phyloP scores from a whole-genome alignment of 2,113 vertebrate species.

The Istiophorus platypterus region DNA sequence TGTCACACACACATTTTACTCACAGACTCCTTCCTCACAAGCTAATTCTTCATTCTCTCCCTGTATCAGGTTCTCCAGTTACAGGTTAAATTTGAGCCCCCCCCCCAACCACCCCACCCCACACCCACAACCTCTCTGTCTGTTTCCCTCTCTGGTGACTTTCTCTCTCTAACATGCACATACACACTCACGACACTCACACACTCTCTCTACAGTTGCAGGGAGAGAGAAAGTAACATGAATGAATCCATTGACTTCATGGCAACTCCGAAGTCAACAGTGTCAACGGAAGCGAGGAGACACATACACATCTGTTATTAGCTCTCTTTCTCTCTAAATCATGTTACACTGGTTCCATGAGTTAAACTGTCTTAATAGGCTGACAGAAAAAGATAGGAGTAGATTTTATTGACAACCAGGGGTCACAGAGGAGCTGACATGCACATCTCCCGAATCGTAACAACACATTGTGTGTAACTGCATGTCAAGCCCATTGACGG shows the following conservation, averaged over 20 bases:
- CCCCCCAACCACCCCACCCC: background rate
- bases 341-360: background rate
- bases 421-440: background rate
- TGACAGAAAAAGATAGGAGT: background rate
- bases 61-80: slow-evolving; percentile 85
- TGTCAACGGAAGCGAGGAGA: slow-evolving; percentile 34
- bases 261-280: slow-evolving; percentile 41
- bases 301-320: slow-evolving; percentile 35
- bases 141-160: background rate
- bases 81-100: slow-evolving; percentile 83
- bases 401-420: background rate
- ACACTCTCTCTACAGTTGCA: slow-evolving; percentile 37
- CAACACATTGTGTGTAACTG: background rate
- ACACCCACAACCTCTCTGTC: too few relatives aligned
- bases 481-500: too few relatives aligned
- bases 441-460: background rate
- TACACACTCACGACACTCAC: slow-evolving; percentile 13
- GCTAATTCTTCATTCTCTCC: slow-evolving; percentile 64
- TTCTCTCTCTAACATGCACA: background rate
- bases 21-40: slow-evolving; percentile 38
- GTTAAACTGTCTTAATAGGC: background rate
- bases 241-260: slow-evolving; percentile 69
- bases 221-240: slow-evolving; percentile 46
- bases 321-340: background rate
- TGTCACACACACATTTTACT: slow-evolving; percentile 3